Evolutionary conservation across 2,888 invertebrate species (phyloP).

Genomic region (Perizoma affinitatum): DNA sequence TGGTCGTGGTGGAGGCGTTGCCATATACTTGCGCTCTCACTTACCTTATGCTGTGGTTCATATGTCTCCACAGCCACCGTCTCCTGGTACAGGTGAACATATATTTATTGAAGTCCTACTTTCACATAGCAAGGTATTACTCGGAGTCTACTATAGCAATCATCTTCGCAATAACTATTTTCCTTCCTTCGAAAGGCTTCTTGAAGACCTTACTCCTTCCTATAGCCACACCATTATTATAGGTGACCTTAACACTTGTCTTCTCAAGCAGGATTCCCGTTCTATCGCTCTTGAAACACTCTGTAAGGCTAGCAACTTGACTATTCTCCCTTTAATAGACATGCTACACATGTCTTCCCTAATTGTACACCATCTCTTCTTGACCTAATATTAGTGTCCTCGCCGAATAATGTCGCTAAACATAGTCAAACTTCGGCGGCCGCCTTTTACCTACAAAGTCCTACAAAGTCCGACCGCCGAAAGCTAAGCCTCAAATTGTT

Average conservation of each 20-base stretch:
- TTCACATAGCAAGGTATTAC: conserved; percentile 1
- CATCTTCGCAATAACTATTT: background rate
- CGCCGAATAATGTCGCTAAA: conserved; percentile 7
- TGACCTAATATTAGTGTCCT: background rate
- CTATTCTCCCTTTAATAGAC: background rate
- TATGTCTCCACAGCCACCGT: too few relatives aligned
- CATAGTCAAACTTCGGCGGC: background rate
- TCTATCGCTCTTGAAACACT: background rate
- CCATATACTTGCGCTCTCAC: background rate
- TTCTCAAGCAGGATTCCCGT: background rate
- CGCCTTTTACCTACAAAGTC: background rate
- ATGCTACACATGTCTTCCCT: background rate
- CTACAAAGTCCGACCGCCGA: too few relatives aligned
- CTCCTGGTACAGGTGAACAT: too few relatives aligned
- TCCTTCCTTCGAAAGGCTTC: background rate
- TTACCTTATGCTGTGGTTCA: conserved; percentile 5
- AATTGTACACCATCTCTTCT: background rate
- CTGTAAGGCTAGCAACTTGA: background rate
- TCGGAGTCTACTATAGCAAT: background rate
- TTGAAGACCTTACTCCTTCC: conserved; percentile 1
- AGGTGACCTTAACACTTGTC: background rate
- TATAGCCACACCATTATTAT: conserved; percentile 4
- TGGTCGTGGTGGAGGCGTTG: too few relatives aligned
- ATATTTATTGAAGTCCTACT: background rate
- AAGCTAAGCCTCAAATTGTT: too few relatives aligned